Evolutionary conservation across 2,113 vertebrate species (phyloP), one percentile per base, ranked within the genome.

Genomic region (Apistogramma diplotaenia): DNA sequence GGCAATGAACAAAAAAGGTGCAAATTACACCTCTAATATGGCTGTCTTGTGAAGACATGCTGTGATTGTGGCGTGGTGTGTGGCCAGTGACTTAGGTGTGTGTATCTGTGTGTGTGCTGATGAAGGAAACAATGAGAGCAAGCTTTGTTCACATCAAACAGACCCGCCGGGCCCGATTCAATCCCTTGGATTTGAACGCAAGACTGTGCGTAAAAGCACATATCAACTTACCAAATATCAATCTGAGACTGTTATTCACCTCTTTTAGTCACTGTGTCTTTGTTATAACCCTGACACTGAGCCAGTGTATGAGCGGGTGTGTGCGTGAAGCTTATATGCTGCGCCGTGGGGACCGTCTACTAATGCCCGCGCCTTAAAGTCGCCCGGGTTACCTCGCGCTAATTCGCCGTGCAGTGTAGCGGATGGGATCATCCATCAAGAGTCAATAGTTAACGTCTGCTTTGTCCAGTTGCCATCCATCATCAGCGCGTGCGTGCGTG

Each of bases 381-480:
- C 84, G n/a, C 85, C 92, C 18, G 33, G 93, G 93, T 92, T 89
- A 93, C 94, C 82, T 81, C 57, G 51, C 83, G 65, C 85, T 91
- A 93, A 93, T 93, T 86, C 83, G 21, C 83, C 87, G 35, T 89
- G 91, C 78, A 90, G 86, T 87, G 91, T 65, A 85, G 90, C 87
- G 89, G 92, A 91, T 86, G 84, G 91, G 88, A 92, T 93, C 93
- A 96, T 96, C 94, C 90, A 96, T 96, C 95, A 96, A 89, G 89
- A 94, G 94, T 95, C 93, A 96, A 95, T 96, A 92, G 92, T 95
- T 95, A 95, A 95, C 92, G 83, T 89, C 89, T 86, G 84, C 93
- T 94, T 95, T 94, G 93, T 95, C 81, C 85, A 67, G 19, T 51
- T 85, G 80, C 87, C 86, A 95, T 96, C 92, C 86, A 95, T 96